Conservation (phyloP, 35 echinoderm and acorn worm species). For the Chiridota heheva region DNA sequence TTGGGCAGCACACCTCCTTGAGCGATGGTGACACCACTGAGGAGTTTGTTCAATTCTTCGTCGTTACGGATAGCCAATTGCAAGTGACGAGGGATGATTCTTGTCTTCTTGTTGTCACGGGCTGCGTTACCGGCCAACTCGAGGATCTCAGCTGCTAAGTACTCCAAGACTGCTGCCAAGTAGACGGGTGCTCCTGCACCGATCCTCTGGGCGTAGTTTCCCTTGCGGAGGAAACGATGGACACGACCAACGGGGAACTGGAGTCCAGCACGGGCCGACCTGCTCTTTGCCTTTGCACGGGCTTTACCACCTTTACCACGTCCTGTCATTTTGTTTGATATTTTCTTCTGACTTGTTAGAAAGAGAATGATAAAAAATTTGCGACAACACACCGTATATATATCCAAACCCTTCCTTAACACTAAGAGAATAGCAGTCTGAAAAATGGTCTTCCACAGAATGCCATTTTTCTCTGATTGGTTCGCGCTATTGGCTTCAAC, state of each 20-base stretch:
- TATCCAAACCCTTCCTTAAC: too few relatives aligned
- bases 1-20: constrained; percentile 84
- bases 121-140: constrained; percentile 90
- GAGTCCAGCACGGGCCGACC: constrained; percentile 52
- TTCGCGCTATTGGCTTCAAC: too few relatives aligned
- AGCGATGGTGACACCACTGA: constrained; percentile 80
- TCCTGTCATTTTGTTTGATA: constrained; percentile 56
- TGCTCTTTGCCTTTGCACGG: constrained; percentile 45
- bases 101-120: constrained; percentile 87
- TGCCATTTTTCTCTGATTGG: too few relatives aligned
- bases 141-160: constrained; percentile 79
- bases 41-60: constrained; percentile 80
- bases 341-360: too few relatives aligned
- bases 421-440: too few relatives aligned
- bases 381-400: too few relatives aligned
- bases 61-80: constrained; percentile 89
- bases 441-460: too few relatives aligned
- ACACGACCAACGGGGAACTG: constrained; percentile 58
- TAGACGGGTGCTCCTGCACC: constrained; percentile 75
- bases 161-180: constrained; percentile 78
- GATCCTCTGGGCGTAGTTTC: constrained; percentile 55
- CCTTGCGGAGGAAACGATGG: constrained; percentile 68
- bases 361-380: too few relatives aligned
- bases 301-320: constrained; percentile 63
- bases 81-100: constrained; percentile 80